Conservation (phyloP, 2,797 vertebrate genomes). For the Crenichthys baileyi region DNA sequence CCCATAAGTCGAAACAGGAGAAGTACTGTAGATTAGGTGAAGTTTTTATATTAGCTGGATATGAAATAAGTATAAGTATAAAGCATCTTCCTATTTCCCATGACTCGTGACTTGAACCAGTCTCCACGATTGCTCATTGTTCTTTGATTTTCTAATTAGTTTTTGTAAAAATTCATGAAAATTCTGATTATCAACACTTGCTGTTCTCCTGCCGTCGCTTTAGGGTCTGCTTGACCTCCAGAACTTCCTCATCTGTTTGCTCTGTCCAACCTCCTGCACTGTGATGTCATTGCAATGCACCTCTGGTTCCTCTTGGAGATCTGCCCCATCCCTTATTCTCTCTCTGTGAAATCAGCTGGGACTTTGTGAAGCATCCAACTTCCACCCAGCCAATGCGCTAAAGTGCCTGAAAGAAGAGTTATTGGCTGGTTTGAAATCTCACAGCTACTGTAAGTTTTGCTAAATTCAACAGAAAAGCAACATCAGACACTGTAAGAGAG, state of each 20-base stretch:
- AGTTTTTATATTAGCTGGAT: too few species aligned
- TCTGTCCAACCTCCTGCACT: not conserved
- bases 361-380: not conserved
- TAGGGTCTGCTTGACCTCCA: not conserved
- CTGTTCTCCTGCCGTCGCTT: too few species aligned
- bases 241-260: not conserved
- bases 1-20: too few species aligned
- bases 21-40: too few species aligned
- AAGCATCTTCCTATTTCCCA: too few species aligned
- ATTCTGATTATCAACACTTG: too few species aligned
- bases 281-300: not conserved
- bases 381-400: not conserved
- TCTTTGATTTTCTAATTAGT: not conserved
- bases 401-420: not conserved
- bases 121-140: not conserved
- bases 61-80: too few species aligned
- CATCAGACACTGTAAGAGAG: not conserved
- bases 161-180: not conserved
- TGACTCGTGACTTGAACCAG: not conserved
- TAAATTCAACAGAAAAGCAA: not conserved
- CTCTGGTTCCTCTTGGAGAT: not conserved
- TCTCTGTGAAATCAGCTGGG: not conserved
- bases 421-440: not conserved
- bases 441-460: not conserved
- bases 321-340: not conserved